A percentile compares a stretch with the other conserved stretches of the same genome.
phyloP scores from a whole-genome alignment of 30 jellyfish, hydroid and myxozoan genomes.

The Aurelia sp. region DNA sequence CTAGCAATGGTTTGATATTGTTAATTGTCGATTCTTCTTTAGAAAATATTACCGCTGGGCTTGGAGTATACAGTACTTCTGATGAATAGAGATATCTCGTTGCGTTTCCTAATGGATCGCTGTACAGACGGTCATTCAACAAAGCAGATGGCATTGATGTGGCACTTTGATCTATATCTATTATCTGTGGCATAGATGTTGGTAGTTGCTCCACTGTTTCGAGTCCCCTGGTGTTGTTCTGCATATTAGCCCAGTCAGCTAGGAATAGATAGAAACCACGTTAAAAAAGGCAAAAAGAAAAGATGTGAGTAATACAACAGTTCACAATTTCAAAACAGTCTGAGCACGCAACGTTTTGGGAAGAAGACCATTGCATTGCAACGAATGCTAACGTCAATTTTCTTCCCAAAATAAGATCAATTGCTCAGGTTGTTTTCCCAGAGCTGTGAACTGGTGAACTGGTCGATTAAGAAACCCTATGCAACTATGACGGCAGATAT shows the following conservation, averaged over 20 bases:
- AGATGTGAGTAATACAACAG: no score
- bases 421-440: no score
- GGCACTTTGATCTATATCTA: neutral
- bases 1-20: slow-evolving; percentile 16
- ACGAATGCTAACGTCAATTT: no score
- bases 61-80: slow-evolving; percentile 26
- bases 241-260: slow-evolving; percentile 54
- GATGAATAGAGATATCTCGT: slow-evolving; percentile 51
- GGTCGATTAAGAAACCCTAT: no score
- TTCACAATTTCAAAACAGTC: no score
- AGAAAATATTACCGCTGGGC: slow-evolving; percentile 7
- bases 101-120: slow-evolving; percentile 36
- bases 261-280: neutral
- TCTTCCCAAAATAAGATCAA: no score
- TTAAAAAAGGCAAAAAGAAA: no score
- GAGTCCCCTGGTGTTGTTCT: slow-evolving; percentile 33
- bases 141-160: slow-evolving; percentile 32
- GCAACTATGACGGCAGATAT: no score
- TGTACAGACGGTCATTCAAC: slow-evolving; percentile 41
- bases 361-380: no score
- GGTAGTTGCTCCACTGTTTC: slow-evolving; percentile 44
- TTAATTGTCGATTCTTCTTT: slow-evolving; percentile 10
- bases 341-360: no score
- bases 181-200: slow-evolving; percentile 22
- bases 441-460: no score